Percentiles rank a stretch among this genome's conserved stretches.
These are phyloP conservation scores for Rhadinocentrus ornatus DNA, from an alignment of 2,797 vertebrate species.

Conservation along the genomic window DNA sequence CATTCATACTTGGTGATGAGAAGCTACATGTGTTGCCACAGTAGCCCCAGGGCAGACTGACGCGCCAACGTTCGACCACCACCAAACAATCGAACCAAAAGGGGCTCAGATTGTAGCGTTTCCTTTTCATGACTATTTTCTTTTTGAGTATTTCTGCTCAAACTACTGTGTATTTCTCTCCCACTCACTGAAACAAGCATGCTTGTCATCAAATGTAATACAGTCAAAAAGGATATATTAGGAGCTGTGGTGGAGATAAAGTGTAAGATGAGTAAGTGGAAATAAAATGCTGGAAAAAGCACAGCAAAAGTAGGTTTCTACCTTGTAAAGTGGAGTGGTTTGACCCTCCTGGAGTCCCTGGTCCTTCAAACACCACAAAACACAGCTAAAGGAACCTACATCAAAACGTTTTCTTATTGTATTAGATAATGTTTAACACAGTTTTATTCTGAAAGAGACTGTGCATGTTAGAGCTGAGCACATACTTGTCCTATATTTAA, in stretches of 20 bases:
- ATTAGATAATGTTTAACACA: too few relatives aligned
- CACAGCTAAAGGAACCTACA: neutral
- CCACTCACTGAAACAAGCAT: neutral
- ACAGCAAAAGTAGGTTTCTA: neutral
- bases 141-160: too few relatives aligned
- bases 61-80: too few relatives aligned
- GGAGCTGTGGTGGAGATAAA: neutral
- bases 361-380: neutral
- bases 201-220: neutral
- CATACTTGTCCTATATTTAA: slow-evolving; percentile 7
- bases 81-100: too few relatives aligned
- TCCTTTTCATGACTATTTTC: too few relatives aligned
- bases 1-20: too few relatives aligned
- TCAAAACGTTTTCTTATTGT: neutral
- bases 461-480: neutral
- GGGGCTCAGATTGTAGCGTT: too few relatives aligned
- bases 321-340: neutral
- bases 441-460: slow-evolving; percentile 2
- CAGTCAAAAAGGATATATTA: too few relatives aligned
- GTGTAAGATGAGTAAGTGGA: neutral
- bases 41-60: too few relatives aligned
- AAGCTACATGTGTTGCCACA: too few relatives aligned
- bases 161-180: too few relatives aligned
- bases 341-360: neutral
- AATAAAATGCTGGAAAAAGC: neutral